A percentile compares a stretch with the other conserved stretches of the same genome.
phyloP scores from a whole-genome alignment of 2,888 invertebrate species.

The Xestia xanthographa region DNA sequence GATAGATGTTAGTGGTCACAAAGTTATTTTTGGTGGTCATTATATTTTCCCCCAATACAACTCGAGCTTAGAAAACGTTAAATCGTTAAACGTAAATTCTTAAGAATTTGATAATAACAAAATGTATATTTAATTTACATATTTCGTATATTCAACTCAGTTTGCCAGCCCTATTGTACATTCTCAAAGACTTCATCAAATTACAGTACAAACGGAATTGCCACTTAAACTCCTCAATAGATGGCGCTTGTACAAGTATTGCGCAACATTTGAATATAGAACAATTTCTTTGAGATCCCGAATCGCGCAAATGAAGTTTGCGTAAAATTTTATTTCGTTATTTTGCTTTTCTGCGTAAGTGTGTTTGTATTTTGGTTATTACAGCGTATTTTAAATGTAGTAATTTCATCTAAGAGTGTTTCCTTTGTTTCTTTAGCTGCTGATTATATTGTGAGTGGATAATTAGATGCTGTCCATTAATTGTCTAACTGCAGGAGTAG shows the following conservation, averaged over 20 bases:
- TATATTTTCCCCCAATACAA: background rate
- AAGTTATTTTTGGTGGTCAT: too few relatives aligned
- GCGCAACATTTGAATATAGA: constrained; percentile 38
- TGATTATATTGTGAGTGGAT: background rate
- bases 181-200: constrained; percentile 43
- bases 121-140: constrained; percentile 27
- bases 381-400: constrained; percentile 19
- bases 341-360: constrained; percentile 23
- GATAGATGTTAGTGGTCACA: too few relatives aligned
- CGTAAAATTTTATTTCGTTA: constrained; percentile 49
- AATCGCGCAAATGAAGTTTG: constrained; percentile 42
- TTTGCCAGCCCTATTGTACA: constrained; percentile 41
- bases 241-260: constrained; percentile 49
- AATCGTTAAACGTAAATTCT: too few relatives aligned
- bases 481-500: too few relatives aligned
- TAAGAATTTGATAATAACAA: constrained; percentile 1
- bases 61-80: background rate
- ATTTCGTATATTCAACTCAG: background rate
- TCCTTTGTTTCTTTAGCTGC: constrained; percentile 6
- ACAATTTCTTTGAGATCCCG: constrained; percentile 41
- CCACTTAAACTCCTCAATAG: constrained; percentile 44
- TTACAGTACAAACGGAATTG: constrained; percentile 44
- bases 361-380: constrained; percentile 8
- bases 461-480: too few relatives aligned
- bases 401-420: constrained; percentile 16